Percentiles rank a stretch among this genome's conserved stretches.
phyloP scores from a whole-genome alignment of 2,797 vertebrate species.

The Monodelphis domestica region DNA sequence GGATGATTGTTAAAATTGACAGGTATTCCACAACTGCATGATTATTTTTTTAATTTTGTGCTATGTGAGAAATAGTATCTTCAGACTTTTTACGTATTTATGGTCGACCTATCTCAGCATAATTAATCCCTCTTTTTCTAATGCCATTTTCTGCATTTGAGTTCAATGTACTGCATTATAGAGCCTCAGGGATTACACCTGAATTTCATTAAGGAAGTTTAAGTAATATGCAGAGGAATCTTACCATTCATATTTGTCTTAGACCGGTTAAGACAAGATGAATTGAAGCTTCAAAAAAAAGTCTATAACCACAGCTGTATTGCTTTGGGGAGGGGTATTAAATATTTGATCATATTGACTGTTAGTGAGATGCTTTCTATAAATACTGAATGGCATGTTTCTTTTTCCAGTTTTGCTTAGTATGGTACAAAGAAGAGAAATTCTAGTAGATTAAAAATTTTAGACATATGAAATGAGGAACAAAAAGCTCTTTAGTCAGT shows the following conservation, averaged over 20 bases:
- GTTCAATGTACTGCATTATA: constrained; percentile 84
- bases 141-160: constrained; percentile 86
- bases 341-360: constrained; percentile 56
- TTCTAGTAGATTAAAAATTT: neutral
- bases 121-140: constrained; percentile 87
- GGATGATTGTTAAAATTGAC: constrained; percentile 1
- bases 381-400: constrained; percentile 71
- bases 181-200: constrained; percentile 92
- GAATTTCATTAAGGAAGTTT: constrained; percentile 87
- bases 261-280: constrained; percentile 85
- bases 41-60: constrained; percentile 65
- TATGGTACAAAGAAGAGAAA: constrained; percentile 52
- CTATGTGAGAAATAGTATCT: constrained; percentile 81
- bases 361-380: constrained; percentile 65
- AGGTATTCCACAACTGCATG: neutral
- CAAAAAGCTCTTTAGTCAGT: neutral
- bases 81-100: constrained; percentile 85
- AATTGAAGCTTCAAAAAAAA: constrained; percentile 43
- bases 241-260: constrained; percentile 80
- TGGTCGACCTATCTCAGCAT: constrained; percentile 87
- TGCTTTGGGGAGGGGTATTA: constrained; percentile 69
- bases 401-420: constrained; percentile 49
- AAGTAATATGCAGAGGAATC: constrained; percentile 83
- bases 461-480: constrained; percentile 59
- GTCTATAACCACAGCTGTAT: constrained; percentile 58